phyloP scores from a whole-genome alignment of 1,140 invertebrate species.

The Drosophila asahinai region DNA sequence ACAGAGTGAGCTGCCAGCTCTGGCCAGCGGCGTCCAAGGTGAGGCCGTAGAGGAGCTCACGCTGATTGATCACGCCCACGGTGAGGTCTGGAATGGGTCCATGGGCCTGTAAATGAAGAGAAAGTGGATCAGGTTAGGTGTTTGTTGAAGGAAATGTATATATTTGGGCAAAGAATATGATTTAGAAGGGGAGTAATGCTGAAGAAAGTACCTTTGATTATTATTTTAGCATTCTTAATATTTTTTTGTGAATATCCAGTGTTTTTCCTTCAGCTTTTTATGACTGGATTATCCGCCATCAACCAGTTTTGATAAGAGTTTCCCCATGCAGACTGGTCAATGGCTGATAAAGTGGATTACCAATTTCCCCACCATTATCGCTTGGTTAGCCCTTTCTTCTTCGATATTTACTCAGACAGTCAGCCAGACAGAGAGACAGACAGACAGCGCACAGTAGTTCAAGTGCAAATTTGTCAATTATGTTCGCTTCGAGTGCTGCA shows the following conservation, averaged over 20 bases:
- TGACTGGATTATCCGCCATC: background rate
- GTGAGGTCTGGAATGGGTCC: conserved; percentile 73
- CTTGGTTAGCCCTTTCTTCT: conserved; percentile 1
- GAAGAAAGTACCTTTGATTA: background rate
- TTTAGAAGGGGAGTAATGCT: background rate
- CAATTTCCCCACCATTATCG: conserved; percentile 28
- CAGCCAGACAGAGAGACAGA: conserved; percentile 5
- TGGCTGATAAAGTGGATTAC: conserved; percentile 43
- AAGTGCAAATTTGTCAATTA: conserved; percentile 82
- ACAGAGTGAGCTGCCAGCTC: conserved; percentile 68
- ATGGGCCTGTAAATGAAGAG: conserved; percentile 49
- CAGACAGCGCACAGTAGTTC: conserved; percentile 64
- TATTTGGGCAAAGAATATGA: background rate
- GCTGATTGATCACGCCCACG: conserved; percentile 57
- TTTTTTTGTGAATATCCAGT: too few relatives aligned
- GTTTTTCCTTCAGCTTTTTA: background rate
- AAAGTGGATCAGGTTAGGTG: background rate
- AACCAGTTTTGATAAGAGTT: conserved; percentile 26
- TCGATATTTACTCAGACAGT: conserved; percentile 24
- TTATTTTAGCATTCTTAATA: background rate
- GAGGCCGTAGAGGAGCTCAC: conserved; percentile 57
- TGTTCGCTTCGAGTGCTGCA: conserved; percentile 64
- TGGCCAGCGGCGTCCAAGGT: conserved; percentile 54
- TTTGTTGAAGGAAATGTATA: background rate
- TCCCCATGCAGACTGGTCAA: conserved; percentile 25